Percentiles rank a stretch among this genome's conserved stretches.
Evolutionary conservation across 2,113 vertebrate genomes (phyloP).

Genomic region (Oxyura jamaicensis): DNA sequence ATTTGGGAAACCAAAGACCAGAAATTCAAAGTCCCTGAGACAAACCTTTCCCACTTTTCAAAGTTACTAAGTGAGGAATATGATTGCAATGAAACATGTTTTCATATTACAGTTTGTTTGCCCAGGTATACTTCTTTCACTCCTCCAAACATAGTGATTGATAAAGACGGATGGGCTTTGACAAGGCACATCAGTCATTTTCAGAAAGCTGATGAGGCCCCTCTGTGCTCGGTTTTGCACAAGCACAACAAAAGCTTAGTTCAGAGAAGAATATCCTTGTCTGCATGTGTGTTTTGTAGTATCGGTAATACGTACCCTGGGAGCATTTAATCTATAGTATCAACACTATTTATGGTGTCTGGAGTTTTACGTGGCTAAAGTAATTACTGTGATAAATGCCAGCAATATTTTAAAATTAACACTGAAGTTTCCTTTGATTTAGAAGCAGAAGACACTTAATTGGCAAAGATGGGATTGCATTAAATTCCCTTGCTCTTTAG

Average conservation of each 20-base stretch:
- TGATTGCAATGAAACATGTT: background rate
- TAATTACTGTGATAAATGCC: slow-evolving; percentile 68
- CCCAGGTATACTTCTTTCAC: background rate
- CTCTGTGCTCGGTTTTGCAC: background rate
- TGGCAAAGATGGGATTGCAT: slow-evolving; percentile 28
- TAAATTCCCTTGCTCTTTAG: slow-evolving; percentile 14
- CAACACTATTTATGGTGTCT: slow-evolving; percentile 51
- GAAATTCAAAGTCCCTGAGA: background rate
- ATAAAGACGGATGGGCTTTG: slow-evolving; percentile 28
- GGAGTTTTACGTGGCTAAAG: slow-evolving; percentile 55
- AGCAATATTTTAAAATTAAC: slow-evolving; percentile 66
- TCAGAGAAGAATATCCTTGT: slow-evolving; percentile 29
- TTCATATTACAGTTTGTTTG: background rate
- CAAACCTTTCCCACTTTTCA: background rate
- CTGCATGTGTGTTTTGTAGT: slow-evolving; percentile 3
- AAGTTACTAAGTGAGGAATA: background rate
- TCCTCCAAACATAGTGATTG: background rate
- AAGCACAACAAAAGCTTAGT: slow-evolving; percentile 18
- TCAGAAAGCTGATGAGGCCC: slow-evolving; percentile 10
- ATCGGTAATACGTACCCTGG: slow-evolving; percentile 18
- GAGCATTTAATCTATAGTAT: slow-evolving; percentile 59
- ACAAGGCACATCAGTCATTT: slow-evolving; percentile 22
- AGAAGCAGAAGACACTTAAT: slow-evolving; percentile 43
- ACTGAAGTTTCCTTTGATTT: slow-evolving; percentile 39
- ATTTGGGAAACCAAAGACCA: background rate